Base-by-base conservation (phyloP, 2,888 invertebrate species). In the Sycophila texana region DNA sequence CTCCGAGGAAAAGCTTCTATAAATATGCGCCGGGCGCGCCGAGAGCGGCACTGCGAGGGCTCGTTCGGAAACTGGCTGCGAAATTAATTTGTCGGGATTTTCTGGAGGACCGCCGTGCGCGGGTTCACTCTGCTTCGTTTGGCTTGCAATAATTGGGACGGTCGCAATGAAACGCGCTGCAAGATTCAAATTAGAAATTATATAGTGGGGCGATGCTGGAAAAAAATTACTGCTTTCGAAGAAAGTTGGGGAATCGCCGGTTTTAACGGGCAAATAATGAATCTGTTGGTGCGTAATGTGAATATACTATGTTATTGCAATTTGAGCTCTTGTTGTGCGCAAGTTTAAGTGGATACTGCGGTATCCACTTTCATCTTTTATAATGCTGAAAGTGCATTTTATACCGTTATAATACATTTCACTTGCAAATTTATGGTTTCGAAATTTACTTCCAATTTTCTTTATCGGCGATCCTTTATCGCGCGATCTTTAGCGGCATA, bases 321-420 rank as follows among this genome's bases (percentile, higher is more conserved):
- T 63, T 63, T 63, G 16, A n/a, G 63, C 39, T n/a, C 39, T 16
- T 63, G 63, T 63, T 5, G 16, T 14, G 63, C 4, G n/a, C 30
- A 10, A 30, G 39, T n/a, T 63, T 18, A 63, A 63, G 63, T 16
- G 10, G 53, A n/a, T 39, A 20, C n/a, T 20, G 63, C 63, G 39
- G 10, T 14, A 39, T 39, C 49, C 18, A 70, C 70, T 58, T 61
- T 61, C 72, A 20, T 18, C 66, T 66, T 66, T 57, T 57, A 26
- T 26, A 51, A 67, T 39, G 39, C 51, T 53, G 74, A 75, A 61
- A 67, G 67, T 60, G 18, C 58, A n/a, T 30, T 53, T 60, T 58
- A 55, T 73, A 22, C 68, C 74, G 76, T 75, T 67, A 80, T 58
- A 70, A 73, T 61, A 63, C 60, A 55, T 76, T 68, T 68, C 76